Conservation (phyloP, 2,888 invertebrate genomes). For the Acanthosepion pharaonis region DNA sequence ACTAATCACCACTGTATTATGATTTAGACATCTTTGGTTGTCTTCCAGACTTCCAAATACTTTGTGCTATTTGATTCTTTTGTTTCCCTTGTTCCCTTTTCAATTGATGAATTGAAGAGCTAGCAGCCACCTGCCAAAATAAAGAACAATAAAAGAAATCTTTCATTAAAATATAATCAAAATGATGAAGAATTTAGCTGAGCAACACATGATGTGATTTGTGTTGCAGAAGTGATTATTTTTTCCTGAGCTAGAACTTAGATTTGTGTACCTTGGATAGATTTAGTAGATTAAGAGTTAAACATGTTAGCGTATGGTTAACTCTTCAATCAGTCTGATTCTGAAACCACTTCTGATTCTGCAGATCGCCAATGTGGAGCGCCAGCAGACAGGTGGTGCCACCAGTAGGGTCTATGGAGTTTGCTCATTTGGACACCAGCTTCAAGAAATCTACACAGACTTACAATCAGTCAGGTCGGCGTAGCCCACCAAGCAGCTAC, state of each 20-base stretch:
- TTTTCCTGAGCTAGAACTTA: not conserved
- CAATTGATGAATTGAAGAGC: not conserved
- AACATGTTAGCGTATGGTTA: slow-evolving; percentile 22
- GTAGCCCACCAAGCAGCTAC: not conserved
- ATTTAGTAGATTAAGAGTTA: slow-evolving; percentile 33
- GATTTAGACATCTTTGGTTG: slow-evolving; percentile 4
- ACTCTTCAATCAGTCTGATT: slow-evolving; percentile 33
- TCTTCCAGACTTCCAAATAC: not conserved
- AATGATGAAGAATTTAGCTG: slow-evolving; percentile 12
- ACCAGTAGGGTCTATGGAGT: not conserved
- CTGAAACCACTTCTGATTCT: not conserved
- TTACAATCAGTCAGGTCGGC: slow-evolving; percentile 36
- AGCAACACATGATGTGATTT: not conserved
- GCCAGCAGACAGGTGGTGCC: slow-evolving; percentile 45
- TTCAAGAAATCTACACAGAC: slow-evolving; percentile 35
- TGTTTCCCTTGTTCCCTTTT: not conserved
- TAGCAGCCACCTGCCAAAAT: not conserved
- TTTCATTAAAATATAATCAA: not conserved
- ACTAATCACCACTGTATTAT: not conserved
- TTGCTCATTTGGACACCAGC: slow-evolving; percentile 2
- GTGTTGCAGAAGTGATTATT: not conserved
- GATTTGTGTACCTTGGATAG: not conserved
- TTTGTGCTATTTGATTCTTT: not conserved
- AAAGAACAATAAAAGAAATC: not conserved
- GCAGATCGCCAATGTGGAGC: slow-evolving; percentile 44